Evolutionary conservation across 2,797 vertebrate genomes (phyloP).

Genomic region (Alca torda): DNA sequence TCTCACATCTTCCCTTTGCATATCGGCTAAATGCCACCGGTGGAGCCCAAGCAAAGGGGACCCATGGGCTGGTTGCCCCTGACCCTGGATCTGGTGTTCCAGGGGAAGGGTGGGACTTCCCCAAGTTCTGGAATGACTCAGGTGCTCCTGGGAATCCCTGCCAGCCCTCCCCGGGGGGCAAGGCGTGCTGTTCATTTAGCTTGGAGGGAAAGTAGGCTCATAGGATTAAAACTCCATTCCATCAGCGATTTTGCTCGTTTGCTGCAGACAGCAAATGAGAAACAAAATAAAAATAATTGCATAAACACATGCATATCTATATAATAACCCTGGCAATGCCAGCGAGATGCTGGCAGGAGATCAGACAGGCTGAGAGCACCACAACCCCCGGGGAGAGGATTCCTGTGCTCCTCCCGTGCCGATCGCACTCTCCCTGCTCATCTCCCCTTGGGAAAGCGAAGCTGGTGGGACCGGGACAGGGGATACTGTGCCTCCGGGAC

Average conservation of each 20-base stretch:
- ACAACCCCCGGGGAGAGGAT: not conserved
- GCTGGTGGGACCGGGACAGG: not conserved
- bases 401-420: not conserved
- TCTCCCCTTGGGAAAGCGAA: not conserved
- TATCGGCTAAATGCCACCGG: not conserved
- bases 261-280: conserved; percentile 5
- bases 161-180: not conserved
- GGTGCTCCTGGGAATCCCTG: conserved; percentile 14
- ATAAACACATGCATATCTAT: not conserved
- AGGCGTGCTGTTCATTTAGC: not conserved
- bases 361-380: conserved; percentile 21
- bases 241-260: not conserved
- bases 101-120: not conserved
- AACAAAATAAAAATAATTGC: conserved; percentile 48
- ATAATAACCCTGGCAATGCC: conserved; percentile 33
- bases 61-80: not conserved
- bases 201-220: not conserved
- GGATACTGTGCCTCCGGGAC: not conserved
- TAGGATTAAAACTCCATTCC: conserved; percentile 21
- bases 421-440: not conserved
- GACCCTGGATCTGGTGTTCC: not conserved
- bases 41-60: not conserved
- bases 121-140: not conserved
- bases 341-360: conserved; percentile 31
- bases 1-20: not conserved